These are phyloP conservation scores for Chlorospingus semifuscus DNA, from an alignment of 2,797 vertebrate species.

Conservation along the genomic window DNA sequence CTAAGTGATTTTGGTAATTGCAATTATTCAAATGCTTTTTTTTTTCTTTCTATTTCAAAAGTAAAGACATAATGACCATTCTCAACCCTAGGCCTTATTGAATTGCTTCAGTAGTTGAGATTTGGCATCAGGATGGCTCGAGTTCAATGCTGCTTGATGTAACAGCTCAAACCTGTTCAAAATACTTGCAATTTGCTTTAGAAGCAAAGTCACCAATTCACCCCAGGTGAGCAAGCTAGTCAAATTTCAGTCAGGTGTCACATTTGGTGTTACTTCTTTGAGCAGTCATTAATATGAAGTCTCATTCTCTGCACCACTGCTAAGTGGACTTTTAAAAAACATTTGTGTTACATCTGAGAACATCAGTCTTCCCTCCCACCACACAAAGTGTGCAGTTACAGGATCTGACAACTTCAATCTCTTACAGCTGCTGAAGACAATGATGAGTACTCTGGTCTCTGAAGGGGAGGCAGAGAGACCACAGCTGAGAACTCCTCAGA, in stretches of 20 bases:
- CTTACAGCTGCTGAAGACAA: not conserved
- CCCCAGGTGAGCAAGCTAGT: not conserved
- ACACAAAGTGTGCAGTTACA: not conserved
- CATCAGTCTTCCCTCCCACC: not conserved
- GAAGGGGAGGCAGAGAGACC: fast-evolving
- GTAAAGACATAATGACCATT: not conserved
- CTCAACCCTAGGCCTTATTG: not conserved
- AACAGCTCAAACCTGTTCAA: not conserved
- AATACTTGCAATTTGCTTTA: not conserved
- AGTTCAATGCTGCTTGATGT: not conserved
- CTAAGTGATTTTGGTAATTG: not conserved
- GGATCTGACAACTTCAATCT: not conserved
- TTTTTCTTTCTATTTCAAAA: not conserved
- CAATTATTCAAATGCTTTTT: not conserved
- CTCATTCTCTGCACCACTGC: not conserved
- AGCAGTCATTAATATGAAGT: not conserved
- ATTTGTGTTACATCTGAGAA: not conserved
- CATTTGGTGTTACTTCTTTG: not conserved
- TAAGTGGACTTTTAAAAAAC: not conserved
- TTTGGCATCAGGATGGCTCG: not conserved
- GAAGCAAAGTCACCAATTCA: not conserved
- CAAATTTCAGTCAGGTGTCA: not conserved
- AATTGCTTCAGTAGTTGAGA: not conserved
- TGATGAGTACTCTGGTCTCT: not conserved
- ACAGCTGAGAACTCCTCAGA: not conserved